Conservation (phyloP, 2,797 vertebrate genomes). For the Gephyroberyx darwinii region DNA sequence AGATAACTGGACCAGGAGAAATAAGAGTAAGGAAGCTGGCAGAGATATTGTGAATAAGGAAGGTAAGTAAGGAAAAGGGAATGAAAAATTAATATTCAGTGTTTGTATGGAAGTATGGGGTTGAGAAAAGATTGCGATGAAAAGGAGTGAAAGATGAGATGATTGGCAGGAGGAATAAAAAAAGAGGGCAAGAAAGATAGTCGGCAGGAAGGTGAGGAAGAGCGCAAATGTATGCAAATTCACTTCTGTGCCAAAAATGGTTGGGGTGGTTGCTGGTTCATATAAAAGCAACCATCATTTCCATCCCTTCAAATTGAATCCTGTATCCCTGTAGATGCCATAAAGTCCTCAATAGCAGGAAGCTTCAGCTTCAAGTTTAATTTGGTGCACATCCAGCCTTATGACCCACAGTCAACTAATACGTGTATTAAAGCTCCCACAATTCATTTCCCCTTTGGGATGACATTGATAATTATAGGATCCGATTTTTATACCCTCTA, state of each 20-base stretch:
- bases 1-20: background rate
- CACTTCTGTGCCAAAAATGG: constrained; percentile 22
- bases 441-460: constrained; percentile 53
- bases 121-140: constrained; percentile 48
- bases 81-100: constrained; percentile 64
- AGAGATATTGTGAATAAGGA: constrained; percentile 18
- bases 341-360: constrained; percentile 34
- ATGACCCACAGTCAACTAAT: constrained; percentile 56
- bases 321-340: constrained; percentile 23
- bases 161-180: constrained; percentile 57
- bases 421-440: constrained; percentile 36
- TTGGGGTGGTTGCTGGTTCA: constrained; percentile 24
- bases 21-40: background rate
- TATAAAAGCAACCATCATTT: constrained; percentile 41
- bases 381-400: constrained; percentile 52
- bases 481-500: constrained; percentile 72
- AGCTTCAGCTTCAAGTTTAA: constrained; percentile 31
- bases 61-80: constrained; percentile 26
- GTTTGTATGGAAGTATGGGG: constrained; percentile 33
- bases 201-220: constrained; percentile 37
- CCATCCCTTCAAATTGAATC: constrained; percentile 51
- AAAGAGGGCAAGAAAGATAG: constrained; percentile 35
- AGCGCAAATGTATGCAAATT: constrained; percentile 62
- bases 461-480: constrained; percentile 72
- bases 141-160: constrained; percentile 51